Conservation (phyloP, 2,113 vertebrate species). For the Paedocypris sp. region DNA sequence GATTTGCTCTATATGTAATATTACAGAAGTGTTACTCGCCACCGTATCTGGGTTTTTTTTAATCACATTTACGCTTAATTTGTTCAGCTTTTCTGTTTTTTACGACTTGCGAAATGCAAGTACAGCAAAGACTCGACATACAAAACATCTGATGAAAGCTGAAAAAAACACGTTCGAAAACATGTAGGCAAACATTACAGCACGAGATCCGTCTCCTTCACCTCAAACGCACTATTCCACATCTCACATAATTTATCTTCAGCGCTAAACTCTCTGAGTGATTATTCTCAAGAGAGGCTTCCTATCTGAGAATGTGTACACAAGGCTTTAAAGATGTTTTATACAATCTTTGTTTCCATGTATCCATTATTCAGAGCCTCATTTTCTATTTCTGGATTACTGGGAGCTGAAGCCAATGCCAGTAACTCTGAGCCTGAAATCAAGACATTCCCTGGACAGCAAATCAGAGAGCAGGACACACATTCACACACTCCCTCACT, state of each 20-base stretch:
- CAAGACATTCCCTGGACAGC: too few species aligned
- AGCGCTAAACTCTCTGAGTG: conserved; percentile 36
- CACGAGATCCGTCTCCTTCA: conserved; percentile 23
- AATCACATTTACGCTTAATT: neutral
- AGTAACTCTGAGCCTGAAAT: too few species aligned
- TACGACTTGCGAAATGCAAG: too few species aligned
- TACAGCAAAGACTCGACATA: too few species aligned
- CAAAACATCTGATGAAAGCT: too few species aligned
- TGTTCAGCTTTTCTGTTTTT: too few species aligned
- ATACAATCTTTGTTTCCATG: too few species aligned
- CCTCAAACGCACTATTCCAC: conserved; percentile 27
- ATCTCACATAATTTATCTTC: conserved; percentile 37
- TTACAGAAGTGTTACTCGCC: conserved; percentile 17
- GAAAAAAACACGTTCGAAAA: neutral
- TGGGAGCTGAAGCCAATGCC: too few species aligned
- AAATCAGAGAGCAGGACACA: too few species aligned
- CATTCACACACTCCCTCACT: too few species aligned
- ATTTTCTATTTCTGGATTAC: too few species aligned
- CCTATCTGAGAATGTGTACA: conserved; percentile 25
- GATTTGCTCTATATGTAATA: conserved; percentile 11
- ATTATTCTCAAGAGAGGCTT: conserved; percentile 25
- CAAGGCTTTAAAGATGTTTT: conserved; percentile 32
- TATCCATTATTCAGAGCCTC: conserved; percentile 27
- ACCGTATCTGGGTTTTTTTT: neutral
- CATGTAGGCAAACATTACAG: neutral